Base-by-base conservation (phyloP, 2,113 vertebrate genomes). In the Marmota monax region DNA sequence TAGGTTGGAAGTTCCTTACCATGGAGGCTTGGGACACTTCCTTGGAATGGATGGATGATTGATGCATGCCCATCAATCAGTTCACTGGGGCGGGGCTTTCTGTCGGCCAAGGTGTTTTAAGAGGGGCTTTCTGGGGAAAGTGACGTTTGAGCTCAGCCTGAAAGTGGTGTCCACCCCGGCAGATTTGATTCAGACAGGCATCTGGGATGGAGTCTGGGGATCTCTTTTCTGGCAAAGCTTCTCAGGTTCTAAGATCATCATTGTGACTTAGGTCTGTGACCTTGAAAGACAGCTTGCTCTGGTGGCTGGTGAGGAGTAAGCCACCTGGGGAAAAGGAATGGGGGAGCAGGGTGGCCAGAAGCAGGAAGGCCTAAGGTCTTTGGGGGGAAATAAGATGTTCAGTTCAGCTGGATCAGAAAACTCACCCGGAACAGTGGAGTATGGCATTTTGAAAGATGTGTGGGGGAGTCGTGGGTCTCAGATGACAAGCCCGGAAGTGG, bases 41-140 rank as follows among this genome's bases (percentile, higher is more conserved):
- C 48, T 2, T 12, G n/a, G 73, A 48, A 12, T 48, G 48, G 45
- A 17, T 18, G 34, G 17, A 25, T 79, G 84, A 76, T 32, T 9
- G 34, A 0, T 12, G 10, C 32, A 10, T 18, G 20, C 29, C 42
- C 3, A 1, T 14, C 14, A 7, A 1, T 14, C 14, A 8, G 12
- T 67, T 86, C 74, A 42, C 0, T 0, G 2, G 9, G n/a, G 39
- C 14, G 20, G 32, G 20, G 7, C 32, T 29, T 45, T 45, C 48
- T 56, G 18, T n/a, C 42, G 67, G 23, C 34, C 3, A 1, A 48
- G 16, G 61, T 63, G 17, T 48, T 45, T 48, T 16, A 9, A 63
- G 45, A 13, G 20, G 27, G 56, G 34, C 76, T 88, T 65, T 67
- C 93, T 79, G 67, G 51, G 72, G 32, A 65, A 16, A 14, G 25